phyloP scores from a whole-genome alignment of 2,888 invertebrate genomes.

The Ganaspis brasiliensis region DNA sequence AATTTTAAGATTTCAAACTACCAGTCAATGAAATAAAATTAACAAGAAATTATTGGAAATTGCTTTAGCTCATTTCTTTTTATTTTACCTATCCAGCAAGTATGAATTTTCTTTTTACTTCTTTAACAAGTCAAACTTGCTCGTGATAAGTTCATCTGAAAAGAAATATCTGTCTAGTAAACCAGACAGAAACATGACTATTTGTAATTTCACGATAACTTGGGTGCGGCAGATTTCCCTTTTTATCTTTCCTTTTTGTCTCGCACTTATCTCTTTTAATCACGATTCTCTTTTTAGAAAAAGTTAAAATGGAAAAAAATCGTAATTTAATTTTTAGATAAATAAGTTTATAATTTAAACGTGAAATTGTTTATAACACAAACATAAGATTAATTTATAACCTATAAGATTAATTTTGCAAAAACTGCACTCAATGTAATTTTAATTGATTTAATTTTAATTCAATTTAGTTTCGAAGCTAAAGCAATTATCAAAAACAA shows the following conservation, averaged over 20 bases:
- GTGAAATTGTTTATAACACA: too few relatives aligned
- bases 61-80: not conserved
- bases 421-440: too few relatives aligned
- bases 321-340: too few relatives aligned
- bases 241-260: not conserved
- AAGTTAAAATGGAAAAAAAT: too few relatives aligned
- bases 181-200: slow-evolving; percentile 19
- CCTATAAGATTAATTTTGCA: too few relatives aligned
- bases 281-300: not conserved
- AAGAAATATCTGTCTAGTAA: slow-evolving; percentile 13
- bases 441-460: too few relatives aligned
- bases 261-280: not conserved
- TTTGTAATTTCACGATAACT: slow-evolving; percentile 23
- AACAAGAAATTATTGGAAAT: not conserved
- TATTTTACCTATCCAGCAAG: not conserved
- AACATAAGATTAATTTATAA: too few relatives aligned
- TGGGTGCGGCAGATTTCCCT: slow-evolving; percentile 17
- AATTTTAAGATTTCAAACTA: too few relatives aligned
- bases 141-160: not conserved
- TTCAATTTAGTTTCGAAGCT: too few relatives aligned
- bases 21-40: not conserved
- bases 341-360: too few relatives aligned
- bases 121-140: not conserved
- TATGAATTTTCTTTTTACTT: not conserved
- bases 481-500: too few relatives aligned